Base-by-base conservation (phyloP, 2,888 invertebrate species). In the Seira musarum region DNA sequence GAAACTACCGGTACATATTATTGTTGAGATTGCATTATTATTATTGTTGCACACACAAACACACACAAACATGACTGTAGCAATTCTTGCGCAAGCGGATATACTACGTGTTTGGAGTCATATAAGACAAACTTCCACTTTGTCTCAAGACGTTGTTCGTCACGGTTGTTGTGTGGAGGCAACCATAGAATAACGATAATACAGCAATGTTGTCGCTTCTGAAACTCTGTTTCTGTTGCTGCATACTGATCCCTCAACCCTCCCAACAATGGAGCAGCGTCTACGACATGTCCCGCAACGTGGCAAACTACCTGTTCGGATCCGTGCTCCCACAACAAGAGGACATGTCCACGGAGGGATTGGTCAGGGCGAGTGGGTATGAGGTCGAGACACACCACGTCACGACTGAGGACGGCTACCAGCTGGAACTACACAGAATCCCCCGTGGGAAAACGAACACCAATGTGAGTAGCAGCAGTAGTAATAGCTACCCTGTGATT, bases 331-430 rank as follows among this genome's bases (percentile, higher is more conserved):
- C 64, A 17, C 49, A 1, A 15, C 2, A 24, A 1, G 19, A 24
- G 21, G 74, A 74, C 46, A 73, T 73, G 65, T 65, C 73, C 2
- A 53, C 67, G 15, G 35, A 15, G 22, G 57, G 19, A 2, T 40
- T 72, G 17, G 15, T n/a, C 5, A 35, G 53, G 10, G 8, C 53
- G 6, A 13, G 5, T 1, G 74, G 74, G 1, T 74, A 74, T 40
- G 57, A 65, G 1, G n/a, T 67, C 0, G 74, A 74, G 40, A 67
- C 67, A 30, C 74, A 74, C 15, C 15, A 46, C 10, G 67, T 74
- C 24, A 1, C 1, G 1, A 67, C 67, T 0, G 74, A 74, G 6
- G 74, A 74, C 30, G 67, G 67, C 0, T 74, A 74, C 24, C 40
- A 67, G 6, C 30, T 68, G 0, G 63, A 68, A 19, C 17, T 75